These are phyloP conservation scores for Muscicapa striata DNA, from an alignment of 2,797 vertebrate genomes.

Conservation along the genomic window DNA sequence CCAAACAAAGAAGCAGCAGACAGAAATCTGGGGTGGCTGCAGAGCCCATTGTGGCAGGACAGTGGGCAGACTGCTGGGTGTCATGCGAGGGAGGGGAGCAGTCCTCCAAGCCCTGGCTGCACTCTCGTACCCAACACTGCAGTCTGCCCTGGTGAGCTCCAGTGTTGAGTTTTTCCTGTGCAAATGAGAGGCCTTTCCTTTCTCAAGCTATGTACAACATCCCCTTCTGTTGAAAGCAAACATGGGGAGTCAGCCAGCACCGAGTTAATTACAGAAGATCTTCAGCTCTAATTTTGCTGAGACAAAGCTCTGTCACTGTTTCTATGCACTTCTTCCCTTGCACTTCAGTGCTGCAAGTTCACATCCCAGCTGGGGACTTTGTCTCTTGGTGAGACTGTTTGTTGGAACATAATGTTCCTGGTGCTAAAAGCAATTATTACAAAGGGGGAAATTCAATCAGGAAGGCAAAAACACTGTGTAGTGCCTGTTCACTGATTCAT, in stretches of 20 bases:
- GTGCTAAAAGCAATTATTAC: slow-evolving; percentile 23
- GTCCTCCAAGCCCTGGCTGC: accelerated
- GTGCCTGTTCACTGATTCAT: slow-evolving; percentile 40
- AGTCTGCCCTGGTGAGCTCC: not conserved
- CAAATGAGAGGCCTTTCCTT: slow-evolving; percentile 55
- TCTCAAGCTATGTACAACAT: slow-evolving; percentile 34
- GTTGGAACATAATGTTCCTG: slow-evolving; percentile 8
- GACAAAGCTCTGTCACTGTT: not conserved
- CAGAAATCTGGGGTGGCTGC: not conserved
- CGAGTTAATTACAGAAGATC: slow-evolving; percentile 51
- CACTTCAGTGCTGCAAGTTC: slow-evolving; percentile 15
- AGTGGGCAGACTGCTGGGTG: not conserved
- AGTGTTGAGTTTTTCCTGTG: slow-evolving; percentile 8
- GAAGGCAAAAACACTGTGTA: not conserved
- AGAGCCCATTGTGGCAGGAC: not conserved
- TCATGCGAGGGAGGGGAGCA: not conserved
- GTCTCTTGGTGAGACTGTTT: slow-evolving; percentile 7
- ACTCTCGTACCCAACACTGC: accelerated
- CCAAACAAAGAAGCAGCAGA: not conserved
- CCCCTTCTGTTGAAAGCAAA: slow-evolving; percentile 42
- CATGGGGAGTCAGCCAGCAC: not conserved
- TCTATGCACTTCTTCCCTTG: not conserved
- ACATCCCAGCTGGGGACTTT: not conserved
- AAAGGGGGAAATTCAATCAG: not conserved
- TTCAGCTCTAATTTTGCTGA: not conserved